Evolutionary conservation across 2,113 vertebrate genomes (phyloP).

Genomic region (Menidia beryllina): DNA sequence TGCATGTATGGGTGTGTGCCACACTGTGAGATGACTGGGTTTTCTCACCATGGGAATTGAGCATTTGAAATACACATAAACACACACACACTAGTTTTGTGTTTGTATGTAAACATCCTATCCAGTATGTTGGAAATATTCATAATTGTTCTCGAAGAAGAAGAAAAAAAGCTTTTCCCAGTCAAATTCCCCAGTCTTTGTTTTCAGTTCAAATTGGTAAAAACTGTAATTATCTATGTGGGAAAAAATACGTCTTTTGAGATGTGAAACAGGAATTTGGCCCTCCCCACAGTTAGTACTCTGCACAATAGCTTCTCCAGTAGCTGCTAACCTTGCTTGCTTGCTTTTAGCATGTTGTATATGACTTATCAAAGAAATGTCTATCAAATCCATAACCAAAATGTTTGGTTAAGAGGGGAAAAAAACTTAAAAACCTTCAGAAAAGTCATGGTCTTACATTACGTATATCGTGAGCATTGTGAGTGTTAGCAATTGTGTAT

Average conservation of each 20-base stretch:
- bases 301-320: no score
- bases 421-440: no score
- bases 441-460: no score
- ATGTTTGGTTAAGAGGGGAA: no score
- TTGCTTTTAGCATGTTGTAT: no score
- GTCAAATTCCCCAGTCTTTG: neutral
- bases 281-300: no score
- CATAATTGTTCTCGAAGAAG: constrained; percentile 18
- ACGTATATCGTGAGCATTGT: no score
- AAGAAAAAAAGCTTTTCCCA: neutral
- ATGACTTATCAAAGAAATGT: no score
- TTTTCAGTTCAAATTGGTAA: neutral
- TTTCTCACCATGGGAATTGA: constrained; percentile 51
- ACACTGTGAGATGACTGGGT: constrained; percentile 29
- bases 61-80: neutral
- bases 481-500: no score
- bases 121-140: constrained; percentile 42
- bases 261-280: no score
- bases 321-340: no score
- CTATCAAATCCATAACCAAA: no score
- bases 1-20: neutral
- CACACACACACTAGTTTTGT: constrained; percentile 13
- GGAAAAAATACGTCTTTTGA: neutral
- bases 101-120: constrained; percentile 28
- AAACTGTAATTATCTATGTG: neutral